Conservation (phyloP, 2,888 invertebrate genomes). For the Shargacucullia verbasci region DNA sequence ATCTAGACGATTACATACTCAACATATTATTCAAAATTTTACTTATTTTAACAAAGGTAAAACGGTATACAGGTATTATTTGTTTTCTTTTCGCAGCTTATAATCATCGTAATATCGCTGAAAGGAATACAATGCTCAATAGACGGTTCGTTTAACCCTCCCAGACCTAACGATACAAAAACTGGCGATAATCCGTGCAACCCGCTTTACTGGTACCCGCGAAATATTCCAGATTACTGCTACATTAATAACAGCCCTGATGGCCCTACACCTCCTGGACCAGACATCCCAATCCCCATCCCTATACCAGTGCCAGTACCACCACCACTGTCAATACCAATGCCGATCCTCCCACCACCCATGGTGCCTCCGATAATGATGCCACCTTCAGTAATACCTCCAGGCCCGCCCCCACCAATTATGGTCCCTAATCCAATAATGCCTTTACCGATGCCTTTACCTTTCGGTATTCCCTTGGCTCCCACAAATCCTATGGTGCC, state of each 20-base stretch:
- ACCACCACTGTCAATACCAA: slow-evolving; percentile 30
- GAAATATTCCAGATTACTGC: slow-evolving; percentile 62
- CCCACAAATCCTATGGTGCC: slow-evolving; percentile 60
- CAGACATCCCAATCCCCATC: slow-evolving; percentile 46
- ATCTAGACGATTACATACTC: too few relatives aligned
- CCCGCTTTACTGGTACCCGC: slow-evolving; percentile 79
- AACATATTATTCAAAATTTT: too few relatives aligned
- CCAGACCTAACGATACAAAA: slow-evolving; percentile 12
- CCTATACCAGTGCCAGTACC: slow-evolving; percentile 46
- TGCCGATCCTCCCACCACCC: slow-evolving; percentile 35
- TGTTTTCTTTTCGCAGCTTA: slow-evolving; percentile 59
- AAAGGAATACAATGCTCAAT: slow-evolving; percentile 60
- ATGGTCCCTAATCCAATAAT: slow-evolving; percentile 39
- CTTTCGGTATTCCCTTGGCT: slow-evolving; percentile 59
- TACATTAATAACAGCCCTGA: slow-evolving; percentile 33
- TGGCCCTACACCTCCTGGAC: slow-evolving; percentile 11
- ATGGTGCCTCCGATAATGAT: slow-evolving; percentile 29
- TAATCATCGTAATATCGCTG: slow-evolving; percentile 45
- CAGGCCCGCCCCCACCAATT: slow-evolving; percentile 19
- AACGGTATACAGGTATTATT: neutral
- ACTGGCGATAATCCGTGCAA: slow-evolving; percentile 73
- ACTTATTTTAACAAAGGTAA: too few relatives aligned
- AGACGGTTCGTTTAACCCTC: slow-evolving; percentile 53
- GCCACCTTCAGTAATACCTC: slow-evolving; percentile 25
- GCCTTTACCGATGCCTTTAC: slow-evolving; percentile 47